Base-by-base conservation (phyloP, 1,140 invertebrate genomes). In the Cherax quadricarinatus region DNA sequence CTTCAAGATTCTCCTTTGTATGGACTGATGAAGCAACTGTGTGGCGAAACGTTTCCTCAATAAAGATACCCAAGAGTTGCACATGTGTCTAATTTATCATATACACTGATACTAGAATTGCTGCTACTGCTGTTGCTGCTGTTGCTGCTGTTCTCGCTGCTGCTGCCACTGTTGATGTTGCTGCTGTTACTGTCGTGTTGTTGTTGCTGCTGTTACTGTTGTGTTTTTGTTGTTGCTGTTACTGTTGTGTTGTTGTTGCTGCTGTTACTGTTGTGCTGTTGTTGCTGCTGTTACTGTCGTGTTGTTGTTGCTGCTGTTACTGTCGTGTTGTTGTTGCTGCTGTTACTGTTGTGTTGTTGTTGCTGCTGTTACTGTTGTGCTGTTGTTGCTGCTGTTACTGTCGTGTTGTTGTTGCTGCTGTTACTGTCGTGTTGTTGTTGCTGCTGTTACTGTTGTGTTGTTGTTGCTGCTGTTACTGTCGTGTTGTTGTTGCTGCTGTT, bases 101-200 rank as follows among this genome's bases (percentile, higher is more conserved):
- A n/a, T n/a, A n/a, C 70, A 85, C 83, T 70, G 41, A 14, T 85
- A 85, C 83, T 70, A 41, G 10, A 62, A 85, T 60, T 85, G 70
- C 83, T 85, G 70, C 83, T 85, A 85, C 83, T 85, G 48, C 83
- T 85, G 70, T 53, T 62, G 41, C 82, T 84, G 62, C 53, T 62
- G 62, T 30, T 84, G 62, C 53, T 62, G 62, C 82, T 62, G 53
- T n/a, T 24, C 24, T 51, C 1, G 62, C 82, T 84, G 62, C 53
- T 84, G 16, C 53, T 21, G 62, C 82, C 30, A 84, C 82, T 16
- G n/a, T 14, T 79, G n/a, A 3, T 49, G n/a, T 79, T 3, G 62
- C 82, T 30, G 62, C 49, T 30, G 30, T 18, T 79, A 79, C 78
- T 79, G 48, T 14, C 41, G 53, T 57, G 2, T 12, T 57, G 53